These are phyloP conservation scores for Epsilonema sp. DNA, from an alignment of 2,888 invertebrate genomes.

Conservation along the genomic window DNA sequence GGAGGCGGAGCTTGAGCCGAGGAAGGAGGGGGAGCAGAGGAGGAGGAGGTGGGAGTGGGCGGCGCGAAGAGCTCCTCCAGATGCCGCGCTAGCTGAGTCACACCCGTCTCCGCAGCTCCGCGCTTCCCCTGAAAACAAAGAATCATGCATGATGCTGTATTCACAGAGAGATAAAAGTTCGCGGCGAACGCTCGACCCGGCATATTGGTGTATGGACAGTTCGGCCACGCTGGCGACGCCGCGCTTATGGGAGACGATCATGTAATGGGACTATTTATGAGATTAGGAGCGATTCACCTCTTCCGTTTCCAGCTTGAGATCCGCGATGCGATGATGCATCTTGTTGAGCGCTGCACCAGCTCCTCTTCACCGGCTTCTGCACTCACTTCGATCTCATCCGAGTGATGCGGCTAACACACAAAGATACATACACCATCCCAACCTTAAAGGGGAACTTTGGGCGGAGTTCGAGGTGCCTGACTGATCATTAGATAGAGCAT, in stretches of 20 bases:
- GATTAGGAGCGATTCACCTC: constrained; percentile 45
- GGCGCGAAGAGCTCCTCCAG: not conserved
- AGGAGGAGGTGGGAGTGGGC: not conserved
- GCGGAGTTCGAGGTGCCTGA: too few relatives aligned
- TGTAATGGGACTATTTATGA: too few relatives aligned
- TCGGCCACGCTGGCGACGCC: too few relatives aligned
- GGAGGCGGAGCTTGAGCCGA: not conserved
- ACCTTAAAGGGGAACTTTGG: too few relatives aligned
- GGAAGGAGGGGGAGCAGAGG: not conserved
- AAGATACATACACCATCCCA: too few relatives aligned
- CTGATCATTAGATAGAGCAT: too few relatives aligned
- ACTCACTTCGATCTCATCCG: constrained; percentile 39
- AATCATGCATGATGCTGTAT: too few relatives aligned
- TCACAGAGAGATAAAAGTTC: too few relatives aligned
- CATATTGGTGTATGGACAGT: too few relatives aligned
- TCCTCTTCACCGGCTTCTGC: constrained; percentile 56
- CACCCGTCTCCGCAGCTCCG: constrained; percentile 63
- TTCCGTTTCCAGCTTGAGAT: constrained; percentile 65
- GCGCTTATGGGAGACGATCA: too few relatives aligned
- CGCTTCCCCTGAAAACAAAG: constrained; percentile 49
- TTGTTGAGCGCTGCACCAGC: constrained; percentile 53
- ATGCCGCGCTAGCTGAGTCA: constrained; percentile 35
- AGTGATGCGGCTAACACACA: constrained; percentile 20
- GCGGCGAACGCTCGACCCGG: too few relatives aligned
- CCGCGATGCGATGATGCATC: constrained; percentile 56